These are phyloP conservation scores for Anthonomus grandis DNA, from an alignment of 1,140 invertebrate species.

Conservation along the genomic window DNA sequence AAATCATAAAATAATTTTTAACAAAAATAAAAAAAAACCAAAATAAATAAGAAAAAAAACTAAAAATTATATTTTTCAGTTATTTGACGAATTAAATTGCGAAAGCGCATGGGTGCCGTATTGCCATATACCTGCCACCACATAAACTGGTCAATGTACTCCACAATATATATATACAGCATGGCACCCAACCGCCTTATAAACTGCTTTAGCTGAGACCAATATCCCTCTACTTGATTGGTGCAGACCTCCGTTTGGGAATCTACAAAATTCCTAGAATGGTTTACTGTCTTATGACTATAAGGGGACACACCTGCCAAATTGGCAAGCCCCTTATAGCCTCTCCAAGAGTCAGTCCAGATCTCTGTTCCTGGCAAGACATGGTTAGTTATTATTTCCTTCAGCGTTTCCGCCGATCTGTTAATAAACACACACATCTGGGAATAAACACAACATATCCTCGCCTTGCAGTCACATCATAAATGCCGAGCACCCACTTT, in stretches of 20 bases:
- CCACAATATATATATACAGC: background rate
- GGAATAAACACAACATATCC: background rate
- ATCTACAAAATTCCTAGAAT: conserved; percentile 16
- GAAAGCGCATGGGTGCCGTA: background rate
- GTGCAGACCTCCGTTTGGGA: conserved; percentile 3
- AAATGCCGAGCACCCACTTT: background rate
- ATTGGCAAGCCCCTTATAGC: background rate
- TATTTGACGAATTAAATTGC: background rate
- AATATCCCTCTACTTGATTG: conserved; percentile 8
- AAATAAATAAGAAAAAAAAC: no score
- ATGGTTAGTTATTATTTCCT: background rate
- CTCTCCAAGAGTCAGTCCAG: conserved; percentile 11
- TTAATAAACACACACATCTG: no score
- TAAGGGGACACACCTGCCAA: conserved; percentile 8
- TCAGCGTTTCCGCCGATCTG: background rate
- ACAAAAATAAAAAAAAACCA: no score
- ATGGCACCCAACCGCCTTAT: background rate
- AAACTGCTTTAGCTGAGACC: conserved; percentile 5
- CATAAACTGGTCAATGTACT: conserved; percentile 12
- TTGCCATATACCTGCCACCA: conserved; percentile 6
- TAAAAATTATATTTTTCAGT: no score
- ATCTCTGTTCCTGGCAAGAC: conserved; percentile 8
- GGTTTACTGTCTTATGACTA: conserved; percentile 11
- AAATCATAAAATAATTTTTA: no score
- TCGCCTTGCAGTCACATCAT: background rate